Evolutionary conservation across 2,113 vertebrate species (phyloP).

Genomic region (Parus major): DNA sequence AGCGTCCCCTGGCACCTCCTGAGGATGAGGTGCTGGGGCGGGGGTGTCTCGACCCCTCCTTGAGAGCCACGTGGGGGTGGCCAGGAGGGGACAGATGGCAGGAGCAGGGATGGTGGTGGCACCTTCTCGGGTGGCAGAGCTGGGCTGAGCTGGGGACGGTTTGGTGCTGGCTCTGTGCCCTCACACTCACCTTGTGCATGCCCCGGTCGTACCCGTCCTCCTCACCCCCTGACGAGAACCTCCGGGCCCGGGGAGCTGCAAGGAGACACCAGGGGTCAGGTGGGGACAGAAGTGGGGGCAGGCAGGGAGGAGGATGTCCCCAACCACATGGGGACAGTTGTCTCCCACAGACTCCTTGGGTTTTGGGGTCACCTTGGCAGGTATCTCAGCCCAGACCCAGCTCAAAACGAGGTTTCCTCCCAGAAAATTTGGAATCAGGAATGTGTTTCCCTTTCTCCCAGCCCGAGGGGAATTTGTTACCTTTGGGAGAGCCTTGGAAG

Average conservation of each 20-base stretch:
- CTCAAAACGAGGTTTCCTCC: fast-evolving
- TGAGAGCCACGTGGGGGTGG: neutral
- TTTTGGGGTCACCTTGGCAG: neutral
- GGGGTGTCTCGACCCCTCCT: neutral
- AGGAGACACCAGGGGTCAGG: neutral
- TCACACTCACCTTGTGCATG: slow-evolving; percentile 80
- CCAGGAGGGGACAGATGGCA: neutral
- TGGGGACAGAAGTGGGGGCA: neutral
- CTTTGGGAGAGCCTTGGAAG: slow-evolving; percentile 89
- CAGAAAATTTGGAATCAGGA: neutral
- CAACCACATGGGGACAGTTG: fast-evolving
- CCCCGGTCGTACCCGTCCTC: slow-evolving; percentile 83
- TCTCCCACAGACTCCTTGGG: neutral
- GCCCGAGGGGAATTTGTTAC: slow-evolving; percentile 49
- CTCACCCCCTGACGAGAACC: slow-evolving; percentile 84
- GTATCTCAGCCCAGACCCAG: neutral
- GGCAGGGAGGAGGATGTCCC: neutral
- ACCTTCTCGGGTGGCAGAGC: neutral
- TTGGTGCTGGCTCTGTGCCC: neutral
- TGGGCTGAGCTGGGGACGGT: fast-evolving
- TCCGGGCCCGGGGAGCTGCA: slow-evolving; percentile 80
- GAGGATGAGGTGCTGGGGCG: neutral
- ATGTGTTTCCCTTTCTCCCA: neutral
- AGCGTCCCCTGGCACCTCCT: neutral
- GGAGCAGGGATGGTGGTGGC: neutral